Conservation (phyloP, 2,113 vertebrate species). For the Phoenicopterus ruber region DNA sequence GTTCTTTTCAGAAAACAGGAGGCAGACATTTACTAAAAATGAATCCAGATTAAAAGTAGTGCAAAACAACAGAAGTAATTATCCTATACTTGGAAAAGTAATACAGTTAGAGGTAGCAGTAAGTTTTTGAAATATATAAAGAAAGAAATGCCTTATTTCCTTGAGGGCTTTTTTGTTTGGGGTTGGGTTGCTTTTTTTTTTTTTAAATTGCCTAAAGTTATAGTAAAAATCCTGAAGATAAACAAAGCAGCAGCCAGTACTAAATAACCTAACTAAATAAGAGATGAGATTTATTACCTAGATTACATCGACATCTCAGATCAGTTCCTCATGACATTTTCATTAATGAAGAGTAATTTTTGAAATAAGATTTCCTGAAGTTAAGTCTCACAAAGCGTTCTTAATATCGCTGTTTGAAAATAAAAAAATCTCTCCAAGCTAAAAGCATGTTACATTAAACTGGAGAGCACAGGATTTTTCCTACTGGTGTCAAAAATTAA, state of each 20-base stretch:
- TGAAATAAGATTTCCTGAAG: not conserved
- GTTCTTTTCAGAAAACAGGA: not conserved
- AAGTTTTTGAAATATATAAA: not conserved
- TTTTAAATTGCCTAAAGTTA: not conserved
- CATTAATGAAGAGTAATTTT: not conserved
- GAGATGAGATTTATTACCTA: not conserved
- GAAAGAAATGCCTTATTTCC: not conserved
- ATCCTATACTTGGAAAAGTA: not conserved
- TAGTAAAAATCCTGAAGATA: not conserved
- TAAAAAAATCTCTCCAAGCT: not conserved
- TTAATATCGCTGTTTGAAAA: not conserved
- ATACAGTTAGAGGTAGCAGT: not conserved
- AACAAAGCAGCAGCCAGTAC: not conserved
- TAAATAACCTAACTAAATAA: not conserved
- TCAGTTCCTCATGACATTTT: not conserved
- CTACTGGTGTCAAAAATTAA: not conserved
- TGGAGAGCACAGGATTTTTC: not conserved
- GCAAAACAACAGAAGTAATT: not conserved
- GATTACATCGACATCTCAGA: not conserved
- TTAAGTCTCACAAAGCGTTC: not conserved
- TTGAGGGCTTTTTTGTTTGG: not conserved
- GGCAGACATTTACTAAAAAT: not conserved
- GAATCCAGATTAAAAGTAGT: not conserved
- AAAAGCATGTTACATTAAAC: not conserved
- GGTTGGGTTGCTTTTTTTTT: not conserved